Base-by-base conservation (phyloP, 2,113 vertebrate genomes). In the Archilochus colubris region DNA sequence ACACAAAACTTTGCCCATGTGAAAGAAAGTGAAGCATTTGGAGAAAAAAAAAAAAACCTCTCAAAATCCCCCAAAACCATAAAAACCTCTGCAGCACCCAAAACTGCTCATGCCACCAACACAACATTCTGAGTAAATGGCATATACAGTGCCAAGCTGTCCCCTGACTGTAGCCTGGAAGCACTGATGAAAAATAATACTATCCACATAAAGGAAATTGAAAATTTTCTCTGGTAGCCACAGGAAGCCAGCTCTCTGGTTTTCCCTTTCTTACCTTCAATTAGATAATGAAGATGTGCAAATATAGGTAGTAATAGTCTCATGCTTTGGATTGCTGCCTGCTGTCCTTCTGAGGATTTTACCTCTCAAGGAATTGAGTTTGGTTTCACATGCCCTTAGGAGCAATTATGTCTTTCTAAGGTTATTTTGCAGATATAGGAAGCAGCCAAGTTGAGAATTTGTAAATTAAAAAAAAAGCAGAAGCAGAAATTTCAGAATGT, bases 1-100 rank as follows among this genome's bases (percentile, higher is more conserved):
- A 97, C 95, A 97, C 95, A 97, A 95, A 97, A 96, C 82, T 64
- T 97, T 96, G 95, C 77, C 95, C 96, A 24, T 9, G 3, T 75
- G 59, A 93, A 93, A 92, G 87, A 81, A 72, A 66, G 43, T 36
- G 10, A 95, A 95, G 77, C 23, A 67, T 46, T 91, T 91, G 55
- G 31, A 54, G 79, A 75, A 81, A 53, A 53, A 53, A 53, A 15
- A 14, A 14, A 22, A 40, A 40, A 11, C 1, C 3, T 25, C 23
- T 23, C 6, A 23, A 75, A 86, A 89, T 38, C 36, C 25, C 46
- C 18, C 46, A 22, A 48, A 48, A 12, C 40, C 40, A 40, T 40
- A 40, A 48, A 48, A 48, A 20, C 19, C 21, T 21, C 46, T 21
- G 8, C 46, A 48, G 20, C 21, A 40, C 46, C 10, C 19, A 22